Conservation (phyloP, 2,113 vertebrate species). For the Vidua macroura region DNA sequence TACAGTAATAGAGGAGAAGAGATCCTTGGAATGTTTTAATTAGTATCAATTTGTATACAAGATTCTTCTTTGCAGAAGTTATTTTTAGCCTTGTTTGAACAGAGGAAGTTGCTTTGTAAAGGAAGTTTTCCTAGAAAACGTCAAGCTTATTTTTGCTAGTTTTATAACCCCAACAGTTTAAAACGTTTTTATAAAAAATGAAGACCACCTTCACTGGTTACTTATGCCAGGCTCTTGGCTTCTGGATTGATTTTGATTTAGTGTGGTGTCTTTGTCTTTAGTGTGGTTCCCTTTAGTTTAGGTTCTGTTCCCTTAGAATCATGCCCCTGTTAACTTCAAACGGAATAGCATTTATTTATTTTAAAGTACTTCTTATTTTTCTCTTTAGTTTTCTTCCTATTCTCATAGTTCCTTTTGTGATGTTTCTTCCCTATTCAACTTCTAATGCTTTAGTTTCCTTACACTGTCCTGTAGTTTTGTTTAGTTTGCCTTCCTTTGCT, state of each 20-base stretch:
- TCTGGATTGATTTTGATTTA: not conserved
- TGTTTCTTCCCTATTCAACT: not conserved
- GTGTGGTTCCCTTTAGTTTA: rapidly evolving
- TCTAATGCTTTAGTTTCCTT: not conserved
- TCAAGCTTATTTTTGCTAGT: not conserved
- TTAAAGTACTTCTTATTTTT: not conserved
- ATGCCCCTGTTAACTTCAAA: not conserved
- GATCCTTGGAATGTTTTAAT: conserved; percentile 11
- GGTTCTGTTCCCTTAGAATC: not conserved
- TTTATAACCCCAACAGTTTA: not conserved
- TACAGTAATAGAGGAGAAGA: not conserved
- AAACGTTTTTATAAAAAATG: not conserved
- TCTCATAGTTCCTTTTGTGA: not conserved
- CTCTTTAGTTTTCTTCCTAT: not conserved
- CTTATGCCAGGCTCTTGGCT: not conserved
- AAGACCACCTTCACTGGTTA: not conserved
- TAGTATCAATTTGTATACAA: conserved; percentile 1
- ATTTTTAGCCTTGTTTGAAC: conserved; percentile 31
- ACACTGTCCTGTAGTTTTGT: not conserved
- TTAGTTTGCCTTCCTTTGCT: not conserved
- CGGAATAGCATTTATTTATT: not conserved
- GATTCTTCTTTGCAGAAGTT: not conserved
- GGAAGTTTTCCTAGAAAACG: not conserved
- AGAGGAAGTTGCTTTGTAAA: conserved; percentile 23
- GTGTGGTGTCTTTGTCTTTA: not conserved